Conservation (phyloP, 2,113 vertebrate species). For the Campylorhamphus procurvoides region DNA sequence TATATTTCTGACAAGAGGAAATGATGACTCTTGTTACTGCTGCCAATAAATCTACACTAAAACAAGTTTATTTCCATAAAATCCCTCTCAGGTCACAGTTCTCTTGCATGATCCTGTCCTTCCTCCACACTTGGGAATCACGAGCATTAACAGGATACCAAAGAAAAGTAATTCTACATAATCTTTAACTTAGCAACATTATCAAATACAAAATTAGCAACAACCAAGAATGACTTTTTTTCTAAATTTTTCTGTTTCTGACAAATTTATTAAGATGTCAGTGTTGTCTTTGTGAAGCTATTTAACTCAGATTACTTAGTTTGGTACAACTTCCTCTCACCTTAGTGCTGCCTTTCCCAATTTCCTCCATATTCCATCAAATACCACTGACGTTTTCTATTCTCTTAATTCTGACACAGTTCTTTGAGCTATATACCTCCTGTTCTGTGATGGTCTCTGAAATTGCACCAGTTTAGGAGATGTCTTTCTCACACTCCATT, state of each 20-base stretch:
- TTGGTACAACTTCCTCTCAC: not conserved
- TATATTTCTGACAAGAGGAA: constrained; percentile 4
- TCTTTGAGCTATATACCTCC: not conserved
- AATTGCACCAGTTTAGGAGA: not conserved
- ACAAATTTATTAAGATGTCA: not conserved
- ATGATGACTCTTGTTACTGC: not conserved
- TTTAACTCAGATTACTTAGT: not conserved
- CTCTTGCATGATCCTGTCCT: not conserved
- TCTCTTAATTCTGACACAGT: not conserved
- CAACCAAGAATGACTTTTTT: not conserved
- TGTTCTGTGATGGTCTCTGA: not conserved
- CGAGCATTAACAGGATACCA: not conserved
- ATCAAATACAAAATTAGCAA: constrained; percentile 17
- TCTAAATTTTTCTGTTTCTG: not conserved
- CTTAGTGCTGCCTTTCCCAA: not conserved
- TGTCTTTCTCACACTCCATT: not conserved
- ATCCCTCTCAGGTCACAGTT: not conserved
- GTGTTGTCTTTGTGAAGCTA: not conserved
- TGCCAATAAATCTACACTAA: not conserved
- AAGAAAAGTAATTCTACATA: not conserved
- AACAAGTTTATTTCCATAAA: not conserved
- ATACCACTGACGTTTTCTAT: not conserved
- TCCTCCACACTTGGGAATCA: not conserved
- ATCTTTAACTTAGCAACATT: not conserved
- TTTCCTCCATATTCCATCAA: not conserved